A percentile compares a stretch with the other conserved stretches of the same genome.
Evolutionary conservation across 2,797 vertebrate genomes (phyloP).

Genomic region (Antennarius maculatus): DNA sequence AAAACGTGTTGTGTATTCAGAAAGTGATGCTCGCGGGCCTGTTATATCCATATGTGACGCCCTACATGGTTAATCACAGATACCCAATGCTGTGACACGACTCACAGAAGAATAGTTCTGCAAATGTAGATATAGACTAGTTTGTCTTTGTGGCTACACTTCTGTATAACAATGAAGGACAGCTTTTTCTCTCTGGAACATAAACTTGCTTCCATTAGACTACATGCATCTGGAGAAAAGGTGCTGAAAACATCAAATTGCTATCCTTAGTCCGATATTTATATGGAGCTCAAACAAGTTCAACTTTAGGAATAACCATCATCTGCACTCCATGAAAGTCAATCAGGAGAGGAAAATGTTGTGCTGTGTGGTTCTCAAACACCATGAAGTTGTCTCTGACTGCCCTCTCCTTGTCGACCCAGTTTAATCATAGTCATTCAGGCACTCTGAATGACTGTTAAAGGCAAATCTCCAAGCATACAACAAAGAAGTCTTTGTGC

Average conservation of each 20-base stretch:
- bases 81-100: constrained; percentile 30
- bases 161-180: constrained; percentile 25
- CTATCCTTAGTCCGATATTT: constrained; percentile 29
- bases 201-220: constrained; percentile 1
- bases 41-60: constrained; percentile 34
- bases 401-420: constrained; percentile 64
- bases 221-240: neutral
- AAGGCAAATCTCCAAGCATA: constrained; percentile 51
- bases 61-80: constrained; percentile 57
- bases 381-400: constrained; percentile 59
- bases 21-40: constrained; percentile 44
- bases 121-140: neutral
- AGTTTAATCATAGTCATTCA: constrained; percentile 68
- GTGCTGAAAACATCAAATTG: constrained; percentile 31
- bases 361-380: constrained; percentile 56
- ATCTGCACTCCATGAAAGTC: constrained; percentile 32
- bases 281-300: constrained; percentile 21
- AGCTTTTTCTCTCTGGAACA: constrained; percentile 3
- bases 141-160: constrained; percentile 24
- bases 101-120: constrained; percentile 6
- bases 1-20: constrained; percentile 48
- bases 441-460: constrained; percentile 54
- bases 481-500: constrained; percentile 21
- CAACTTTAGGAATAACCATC: constrained; percentile 42
- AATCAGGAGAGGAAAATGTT: constrained; percentile 58